Conservation (phyloP, 2,797 vertebrate genomes). For the Peromyscus eremicus region DNA sequence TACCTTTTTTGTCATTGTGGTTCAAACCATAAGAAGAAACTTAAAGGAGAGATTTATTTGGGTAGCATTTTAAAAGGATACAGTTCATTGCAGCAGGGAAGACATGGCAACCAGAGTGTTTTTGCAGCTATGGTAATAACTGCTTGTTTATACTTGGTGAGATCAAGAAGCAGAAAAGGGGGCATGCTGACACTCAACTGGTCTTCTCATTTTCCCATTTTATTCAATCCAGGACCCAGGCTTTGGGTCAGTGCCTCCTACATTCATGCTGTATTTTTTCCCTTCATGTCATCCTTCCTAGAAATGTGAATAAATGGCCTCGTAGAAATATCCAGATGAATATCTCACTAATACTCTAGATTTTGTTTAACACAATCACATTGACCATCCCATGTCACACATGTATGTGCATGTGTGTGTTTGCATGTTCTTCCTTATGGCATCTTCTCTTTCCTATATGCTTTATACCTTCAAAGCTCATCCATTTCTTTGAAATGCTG, state of each 20-base stretch:
- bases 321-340: not conserved
- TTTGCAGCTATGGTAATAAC: not conserved
- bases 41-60: not conserved
- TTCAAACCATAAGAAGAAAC: not conserved
- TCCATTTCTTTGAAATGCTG: not conserved
- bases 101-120: not conserved
- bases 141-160: not conserved
- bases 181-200: not conserved
- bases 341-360: not conserved
- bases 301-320: not conserved
- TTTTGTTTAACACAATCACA: not conserved
- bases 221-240: not conserved
- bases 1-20: not conserved
- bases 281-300: not conserved
- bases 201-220: not conserved
- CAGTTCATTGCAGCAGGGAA: not conserved
- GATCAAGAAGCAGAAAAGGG: not conserved
- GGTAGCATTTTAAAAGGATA: not conserved
- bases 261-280: not conserved
- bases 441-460: not conserved
- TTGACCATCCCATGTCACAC: not conserved
- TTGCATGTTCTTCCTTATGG: not conserved
- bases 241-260: not conserved
- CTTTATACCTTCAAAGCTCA: not conserved
- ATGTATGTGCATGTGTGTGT: fast-evolving